Base-by-base conservation (phyloP, 2,797 vertebrate genomes). In the Mergus octosetaceus region DNA sequence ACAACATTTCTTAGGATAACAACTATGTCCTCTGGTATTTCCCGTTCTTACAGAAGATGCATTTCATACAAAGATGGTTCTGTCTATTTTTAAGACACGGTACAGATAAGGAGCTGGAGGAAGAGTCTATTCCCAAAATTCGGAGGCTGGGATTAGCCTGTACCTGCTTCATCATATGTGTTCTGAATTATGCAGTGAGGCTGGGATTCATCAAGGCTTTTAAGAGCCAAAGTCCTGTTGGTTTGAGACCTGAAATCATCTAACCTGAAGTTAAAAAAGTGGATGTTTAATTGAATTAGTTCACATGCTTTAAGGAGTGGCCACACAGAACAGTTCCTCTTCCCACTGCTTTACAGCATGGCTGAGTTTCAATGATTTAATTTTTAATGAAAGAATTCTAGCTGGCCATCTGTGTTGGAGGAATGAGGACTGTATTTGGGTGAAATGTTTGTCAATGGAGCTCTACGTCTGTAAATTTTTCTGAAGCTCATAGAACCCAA, bases 381-480 rank as follows among this genome's bases (percentile, higher is more conserved):
- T 51, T 78, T 66, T 64, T 22, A 78, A 27, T 5, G 4, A 21
- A 18, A 80, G 60, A 32, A 10, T 76, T 68, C 72, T 39, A 28
- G 34, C 49, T 62, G 76, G 65, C 61, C 76, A 34, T 57, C 72
- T 69, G 27, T 18, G 45, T 25, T 49, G 38, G 54, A 84, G 66
- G 57, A 74, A 73, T 9, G 21, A 0, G 4, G 83, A 39, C 68
- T 73, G 78, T 43, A 32, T n/a, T 66, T 69, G 72, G 79, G 41
- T 45, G 62, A 95, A 89, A 85, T 62, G n/a, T 84, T 94, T 88
- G 41, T 73, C 75, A 65, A 32, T 57, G 85, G 41, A 69, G 73
- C 66, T 90, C 45, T 57, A 45, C 41, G 84, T 95, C 61, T 88
- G 47, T 47, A 53, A 47, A 39, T 69, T 81, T 91, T 62, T 86